Evolutionary conservation across 1,140 invertebrate species (phyloP), one percentile per base, ranked within the genome.

Genomic region (Melanaphis sacchari): DNA sequence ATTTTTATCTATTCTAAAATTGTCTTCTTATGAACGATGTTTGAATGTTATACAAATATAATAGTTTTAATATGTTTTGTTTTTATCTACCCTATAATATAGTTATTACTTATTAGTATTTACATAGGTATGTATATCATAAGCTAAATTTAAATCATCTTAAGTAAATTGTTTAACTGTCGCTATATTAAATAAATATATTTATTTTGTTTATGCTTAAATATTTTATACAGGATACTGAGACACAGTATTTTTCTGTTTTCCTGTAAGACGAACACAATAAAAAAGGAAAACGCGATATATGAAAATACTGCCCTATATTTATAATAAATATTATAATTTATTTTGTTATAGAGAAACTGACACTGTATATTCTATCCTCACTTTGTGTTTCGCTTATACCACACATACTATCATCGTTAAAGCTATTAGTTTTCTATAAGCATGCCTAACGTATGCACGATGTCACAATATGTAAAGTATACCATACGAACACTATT

Each of bases 301-400:
- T 49, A 49, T 21, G 15, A 49, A 49, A 49, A 6, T n/a, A 49
- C 31, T 76, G n/a, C 31, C 15, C 59, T 76, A 15, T 76, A 76
- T 76, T 76, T 15, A n/a, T 76, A n/a, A n/a, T 76, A n/a, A 76
- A 76, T 76, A 76, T 76, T 76, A 76, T 76, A 76, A 76, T 76
- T 18, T 76, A n/a, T n/a, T n/a, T n/a, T 76, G n/a, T 76, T n/a
- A 18, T 76, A 76, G 15, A 76, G 31, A 1, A n/a, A n/a, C 31
- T 76, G 59, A n/a, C 59, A 76, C 59, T 18, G 15, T n/a, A 76
- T 76, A 18, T 76, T 76, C 15, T n/a, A n/a, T n/a, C 59, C 59
- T 76, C 59, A 18, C 15, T 76, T 66, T 66, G 31, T 66, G 5
- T 66, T 36, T 76, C 59, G 15, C n/a, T 76, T 76, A 66, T 76